These are phyloP conservation scores for Acipenser transmontanus DNA, from an alignment of 2,797 vertebrate species.

Conservation along the genomic window DNA sequence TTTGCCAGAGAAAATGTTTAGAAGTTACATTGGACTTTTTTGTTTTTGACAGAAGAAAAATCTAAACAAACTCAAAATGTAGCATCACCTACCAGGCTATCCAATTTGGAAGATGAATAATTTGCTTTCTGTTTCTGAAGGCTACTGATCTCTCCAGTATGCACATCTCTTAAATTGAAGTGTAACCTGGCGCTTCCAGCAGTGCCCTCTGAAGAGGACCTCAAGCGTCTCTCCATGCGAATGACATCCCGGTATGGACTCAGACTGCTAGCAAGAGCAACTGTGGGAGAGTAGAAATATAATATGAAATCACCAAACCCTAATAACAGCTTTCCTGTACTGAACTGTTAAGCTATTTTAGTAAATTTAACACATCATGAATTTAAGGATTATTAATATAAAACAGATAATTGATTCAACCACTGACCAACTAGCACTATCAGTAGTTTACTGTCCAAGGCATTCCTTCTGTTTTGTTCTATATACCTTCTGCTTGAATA, in stretches of 20 bases:
- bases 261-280: slow-evolving; percentile 75
- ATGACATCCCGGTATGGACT: slow-evolving; percentile 85
- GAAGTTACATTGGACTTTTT: too few species aligned
- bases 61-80: background rate
- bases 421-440: too few species aligned
- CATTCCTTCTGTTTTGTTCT: too few species aligned
- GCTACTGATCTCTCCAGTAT: slow-evolving; percentile 61
- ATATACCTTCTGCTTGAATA: too few species aligned
- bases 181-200: slow-evolving; percentile 81
- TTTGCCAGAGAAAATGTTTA: too few species aligned
- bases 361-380: too few species aligned
- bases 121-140: slow-evolving; percentile 79
- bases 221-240: slow-evolving; percentile 77
- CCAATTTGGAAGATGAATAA: slow-evolving; percentile 92
- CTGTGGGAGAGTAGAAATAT: slow-evolving; percentile 41
- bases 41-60: too few species aligned
- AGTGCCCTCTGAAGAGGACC: slow-evolving; percentile 90
- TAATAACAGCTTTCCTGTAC: too few species aligned
- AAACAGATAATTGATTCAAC: too few species aligned
- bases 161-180: slow-evolving; percentile 76
- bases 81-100: slow-evolving; percentile 80
- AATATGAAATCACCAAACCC: slow-evolving; percentile 15
- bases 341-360: too few species aligned
- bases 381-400: too few species aligned
- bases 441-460: too few species aligned